phyloP scores from a whole-genome alignment of 2,113 vertebrate genomes.

The Brevimyrus niger region DNA sequence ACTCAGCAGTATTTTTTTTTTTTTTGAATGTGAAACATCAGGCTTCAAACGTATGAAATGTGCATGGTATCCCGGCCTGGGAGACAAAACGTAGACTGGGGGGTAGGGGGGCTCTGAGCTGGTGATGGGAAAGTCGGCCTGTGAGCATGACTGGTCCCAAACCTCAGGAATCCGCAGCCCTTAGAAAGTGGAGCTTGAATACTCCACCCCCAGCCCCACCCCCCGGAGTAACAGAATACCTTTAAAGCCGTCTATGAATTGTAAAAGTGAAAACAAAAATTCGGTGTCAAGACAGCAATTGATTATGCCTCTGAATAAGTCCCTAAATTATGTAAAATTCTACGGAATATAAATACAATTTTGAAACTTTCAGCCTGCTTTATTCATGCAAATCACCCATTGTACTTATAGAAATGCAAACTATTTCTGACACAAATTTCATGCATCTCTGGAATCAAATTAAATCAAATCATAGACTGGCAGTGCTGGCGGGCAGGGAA shows the following conservation, averaged over 20 bases:
- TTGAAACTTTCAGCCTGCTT: background rate
- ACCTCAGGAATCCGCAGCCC: background rate
- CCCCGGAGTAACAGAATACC: background rate
- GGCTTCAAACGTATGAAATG: background rate
- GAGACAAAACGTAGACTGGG: background rate
- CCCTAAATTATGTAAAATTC: background rate
- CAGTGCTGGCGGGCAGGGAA: background rate
- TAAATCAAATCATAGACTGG: conserved; percentile 11
- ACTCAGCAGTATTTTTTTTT: background rate
- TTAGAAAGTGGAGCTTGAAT: background rate
- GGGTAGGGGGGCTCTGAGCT: background rate
- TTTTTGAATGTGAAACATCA: background rate
- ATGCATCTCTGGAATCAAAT: background rate
- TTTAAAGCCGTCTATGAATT: background rate
- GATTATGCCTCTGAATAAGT: background rate
- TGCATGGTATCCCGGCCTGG: background rate
- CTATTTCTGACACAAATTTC: background rate
- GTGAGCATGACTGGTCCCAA: background rate
- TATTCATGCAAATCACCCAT: background rate
- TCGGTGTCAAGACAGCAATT: background rate
- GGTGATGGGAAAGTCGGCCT: background rate
- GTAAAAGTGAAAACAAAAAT: background rate
- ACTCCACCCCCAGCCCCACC: background rate
- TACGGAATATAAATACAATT: background rate
- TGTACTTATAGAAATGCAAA: conserved; percentile 9